Evolutionary conservation across 2,113 vertebrate species (phyloP).

Genomic region (Laticauda laticaudata): DNA sequence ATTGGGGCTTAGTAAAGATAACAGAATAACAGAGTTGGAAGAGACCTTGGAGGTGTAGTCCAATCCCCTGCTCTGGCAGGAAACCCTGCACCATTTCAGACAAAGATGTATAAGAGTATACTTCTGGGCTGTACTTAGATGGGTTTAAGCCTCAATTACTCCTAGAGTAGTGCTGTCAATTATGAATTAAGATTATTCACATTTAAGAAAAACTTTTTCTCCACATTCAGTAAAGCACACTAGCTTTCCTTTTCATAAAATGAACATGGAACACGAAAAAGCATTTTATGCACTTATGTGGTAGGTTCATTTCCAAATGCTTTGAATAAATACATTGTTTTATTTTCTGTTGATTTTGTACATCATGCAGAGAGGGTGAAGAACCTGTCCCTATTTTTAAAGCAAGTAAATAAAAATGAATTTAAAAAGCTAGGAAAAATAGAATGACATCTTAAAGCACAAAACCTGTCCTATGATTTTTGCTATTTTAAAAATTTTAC

Average conservation of each 20-base stretch:
- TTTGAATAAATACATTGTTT: background rate
- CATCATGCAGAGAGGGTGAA: background rate
- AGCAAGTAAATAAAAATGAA: background rate
- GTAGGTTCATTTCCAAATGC: background rate
- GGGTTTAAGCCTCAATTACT: background rate
- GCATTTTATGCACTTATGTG: background rate
- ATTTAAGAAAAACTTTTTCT: background rate
- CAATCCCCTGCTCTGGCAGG: no score
- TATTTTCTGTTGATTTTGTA: background rate
- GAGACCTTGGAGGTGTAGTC: no score
- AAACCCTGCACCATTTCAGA: no score
- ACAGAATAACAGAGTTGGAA: no score
- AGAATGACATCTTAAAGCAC: background rate
- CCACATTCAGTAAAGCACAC: background rate
- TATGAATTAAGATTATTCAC: background rate
- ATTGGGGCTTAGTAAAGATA: background rate
- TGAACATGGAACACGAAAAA: background rate
- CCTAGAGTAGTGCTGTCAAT: background rate
- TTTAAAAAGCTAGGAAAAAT: background rate
- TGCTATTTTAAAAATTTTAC: background rate
- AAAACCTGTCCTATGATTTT: background rate
- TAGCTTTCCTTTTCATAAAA: background rate
- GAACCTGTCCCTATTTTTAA: background rate
- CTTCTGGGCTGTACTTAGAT: background rate
- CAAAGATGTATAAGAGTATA: background rate